Evolutionary conservation across 2,888 invertebrate species (phyloP).

Genomic region (Dastarcus helophoroides): DNA sequence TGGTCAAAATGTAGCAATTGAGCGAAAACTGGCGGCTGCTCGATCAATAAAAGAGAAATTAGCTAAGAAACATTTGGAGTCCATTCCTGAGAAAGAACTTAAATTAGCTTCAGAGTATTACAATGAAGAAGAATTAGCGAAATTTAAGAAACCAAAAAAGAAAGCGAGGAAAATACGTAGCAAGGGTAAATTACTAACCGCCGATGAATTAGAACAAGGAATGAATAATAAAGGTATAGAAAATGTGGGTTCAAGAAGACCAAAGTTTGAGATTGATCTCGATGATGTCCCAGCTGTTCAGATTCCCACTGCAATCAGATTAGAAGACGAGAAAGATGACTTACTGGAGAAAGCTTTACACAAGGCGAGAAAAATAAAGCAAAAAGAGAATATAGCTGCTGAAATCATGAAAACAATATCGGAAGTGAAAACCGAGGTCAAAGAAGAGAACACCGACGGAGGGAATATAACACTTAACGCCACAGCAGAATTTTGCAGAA

Average conservation of each 20-base stretch:
- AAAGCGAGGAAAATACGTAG: slow-evolving; percentile 60
- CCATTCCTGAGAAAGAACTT: slow-evolving; percentile 54
- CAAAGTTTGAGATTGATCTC: slow-evolving; percentile 37
- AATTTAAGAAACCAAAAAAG: slow-evolving; percentile 82
- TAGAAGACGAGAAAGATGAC: slow-evolving; percentile 46
- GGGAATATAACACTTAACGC: slow-evolving; percentile 74
- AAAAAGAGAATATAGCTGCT: slow-evolving; percentile 35
- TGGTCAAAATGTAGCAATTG: slow-evolving; percentile 51
- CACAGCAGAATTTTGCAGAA: slow-evolving; percentile 94
- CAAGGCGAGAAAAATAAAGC: slow-evolving; percentile 47
- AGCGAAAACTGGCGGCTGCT: slow-evolving; percentile 39
- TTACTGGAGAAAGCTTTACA: slow-evolving; percentile 43
- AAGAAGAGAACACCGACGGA: slow-evolving; percentile 25
- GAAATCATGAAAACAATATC: slow-evolving; percentile 24
- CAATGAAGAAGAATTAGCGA: slow-evolving; percentile 71
- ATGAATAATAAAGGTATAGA: slow-evolving; percentile 24
- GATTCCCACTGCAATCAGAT: slow-evolving; percentile 37
- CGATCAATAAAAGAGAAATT: slow-evolving; percentile 47
- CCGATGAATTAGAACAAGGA: slow-evolving; percentile 55
- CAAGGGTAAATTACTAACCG: slow-evolving; percentile 50
- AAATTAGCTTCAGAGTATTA: slow-evolving; percentile 80
- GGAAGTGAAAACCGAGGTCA: slow-evolving; percentile 30
- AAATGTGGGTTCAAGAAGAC: slow-evolving; percentile 24
- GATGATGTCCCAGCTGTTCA: slow-evolving; percentile 47
- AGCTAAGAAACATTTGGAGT: slow-evolving; percentile 59